phyloP scores from a whole-genome alignment of 1,140 invertebrate species.

The Phocides pigmalion region DNA sequence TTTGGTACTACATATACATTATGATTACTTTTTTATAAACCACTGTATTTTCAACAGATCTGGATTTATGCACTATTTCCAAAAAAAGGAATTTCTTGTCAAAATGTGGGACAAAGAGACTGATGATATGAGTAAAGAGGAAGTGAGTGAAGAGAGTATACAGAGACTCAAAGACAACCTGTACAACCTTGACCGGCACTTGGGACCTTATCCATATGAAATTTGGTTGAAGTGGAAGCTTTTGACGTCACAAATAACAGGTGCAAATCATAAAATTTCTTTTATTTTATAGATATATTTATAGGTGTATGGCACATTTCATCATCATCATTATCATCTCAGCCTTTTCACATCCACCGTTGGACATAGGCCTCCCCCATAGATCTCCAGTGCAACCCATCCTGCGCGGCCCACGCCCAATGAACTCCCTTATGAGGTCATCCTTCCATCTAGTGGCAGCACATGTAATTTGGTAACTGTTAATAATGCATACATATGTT shows the following conservation, averaged over 20 bases:
- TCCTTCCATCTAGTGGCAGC: too few species aligned
- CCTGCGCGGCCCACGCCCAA: too few species aligned
- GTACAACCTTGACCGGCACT: conserved; percentile 90
- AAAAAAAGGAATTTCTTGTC: conserved; percentile 92
- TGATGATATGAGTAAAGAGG: conserved; percentile 87
- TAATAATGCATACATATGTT: too few species aligned
- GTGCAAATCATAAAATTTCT: conserved; percentile 42
- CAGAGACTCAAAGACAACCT: conserved; percentile 89
- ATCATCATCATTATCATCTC: too few species aligned
- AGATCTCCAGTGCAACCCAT: too few species aligned
- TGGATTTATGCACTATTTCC: conserved; percentile 96
- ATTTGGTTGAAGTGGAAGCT: conserved; percentile 94
- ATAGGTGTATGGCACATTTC: background rate
- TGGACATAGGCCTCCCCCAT: too few species aligned
- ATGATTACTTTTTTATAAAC: too few species aligned
- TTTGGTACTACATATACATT: background rate
- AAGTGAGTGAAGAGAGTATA: conserved; percentile 85
- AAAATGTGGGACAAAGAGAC: conserved; percentile 92
- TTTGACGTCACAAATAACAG: conserved; percentile 90
- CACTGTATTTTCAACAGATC: conserved; percentile 87
- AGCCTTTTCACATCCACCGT: too few species aligned
- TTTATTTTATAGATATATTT: background rate
- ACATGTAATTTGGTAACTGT: too few species aligned
- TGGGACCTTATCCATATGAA: conserved; percentile 97
- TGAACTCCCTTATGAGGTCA: too few species aligned